A percentile compares a stretch with the other conserved stretches of the same genome.
phyloP scores from a whole-genome alignment of 2,797 vertebrate genomes.

The Sebastiscus tertius region DNA sequence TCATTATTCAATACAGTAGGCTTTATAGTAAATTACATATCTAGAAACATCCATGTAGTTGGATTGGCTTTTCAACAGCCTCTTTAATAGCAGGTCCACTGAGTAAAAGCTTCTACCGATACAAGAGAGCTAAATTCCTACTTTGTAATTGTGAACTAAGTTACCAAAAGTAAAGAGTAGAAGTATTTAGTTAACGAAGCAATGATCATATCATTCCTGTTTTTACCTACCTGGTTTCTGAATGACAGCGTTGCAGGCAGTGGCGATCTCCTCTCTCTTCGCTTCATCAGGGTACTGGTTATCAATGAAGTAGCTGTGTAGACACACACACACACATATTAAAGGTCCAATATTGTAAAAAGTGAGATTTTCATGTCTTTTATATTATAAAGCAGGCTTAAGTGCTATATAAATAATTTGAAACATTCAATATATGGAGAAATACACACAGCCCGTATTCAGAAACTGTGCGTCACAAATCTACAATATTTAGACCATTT shows the following conservation, averaged over 20 bases:
- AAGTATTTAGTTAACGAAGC: background rate
- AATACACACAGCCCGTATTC: no score
- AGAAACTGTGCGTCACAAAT: no score
- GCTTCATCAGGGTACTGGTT: constrained; percentile 98
- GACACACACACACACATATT: constrained; percentile 1
- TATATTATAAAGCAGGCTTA: no score
- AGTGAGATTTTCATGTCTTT: no score
- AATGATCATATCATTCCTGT: background rate
- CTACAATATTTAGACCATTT: no score
- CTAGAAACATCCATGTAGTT: background rate
- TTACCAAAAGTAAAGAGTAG: background rate
- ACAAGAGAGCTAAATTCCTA: no score
- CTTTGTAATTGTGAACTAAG: no score
- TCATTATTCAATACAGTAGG: background rate
- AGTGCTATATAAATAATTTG: no score
- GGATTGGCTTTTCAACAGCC: background rate
- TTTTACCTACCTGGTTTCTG: constrained; percentile 91
- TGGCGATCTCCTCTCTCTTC: constrained; percentile 97
- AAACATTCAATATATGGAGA: no score
- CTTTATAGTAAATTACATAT: background rate
- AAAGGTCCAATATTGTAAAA: no score
- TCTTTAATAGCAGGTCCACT: background rate
- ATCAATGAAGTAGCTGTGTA: constrained; percentile 94
- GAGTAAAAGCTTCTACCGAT: background rate
- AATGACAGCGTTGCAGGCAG: constrained; percentile 97